phyloP scores from a whole-genome alignment of 2,888 invertebrate genomes.

The Nomada fucata region DNA sequence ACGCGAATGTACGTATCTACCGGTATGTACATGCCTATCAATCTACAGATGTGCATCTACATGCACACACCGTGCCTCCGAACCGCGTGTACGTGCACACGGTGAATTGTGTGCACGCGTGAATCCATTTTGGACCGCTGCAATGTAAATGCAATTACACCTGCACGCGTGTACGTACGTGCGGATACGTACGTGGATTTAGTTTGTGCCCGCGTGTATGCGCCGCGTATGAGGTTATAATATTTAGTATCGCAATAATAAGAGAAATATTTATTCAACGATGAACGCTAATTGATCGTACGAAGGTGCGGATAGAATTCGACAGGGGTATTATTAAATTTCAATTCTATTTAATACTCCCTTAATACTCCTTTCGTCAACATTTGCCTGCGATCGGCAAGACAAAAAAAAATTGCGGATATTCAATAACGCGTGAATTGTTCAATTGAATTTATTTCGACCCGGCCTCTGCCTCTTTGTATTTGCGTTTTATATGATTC shows the following conservation, averaged over 20 bases:
- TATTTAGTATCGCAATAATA: no score
- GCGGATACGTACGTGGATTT: constrained; percentile 1
- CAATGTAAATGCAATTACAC: constrained; percentile 52
- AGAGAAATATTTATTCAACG: no score
- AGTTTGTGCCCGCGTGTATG: not conserved
- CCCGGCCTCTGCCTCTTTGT: no score
- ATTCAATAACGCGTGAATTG: not conserved
- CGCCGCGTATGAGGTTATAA: not conserved
- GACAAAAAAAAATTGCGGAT: not conserved
- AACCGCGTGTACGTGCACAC: not conserved
- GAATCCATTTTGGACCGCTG: constrained; percentile 43
- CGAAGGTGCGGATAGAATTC: no score
- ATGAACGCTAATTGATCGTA: no score
- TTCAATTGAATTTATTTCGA: no score
- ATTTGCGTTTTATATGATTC: no score
- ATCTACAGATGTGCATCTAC: constrained; percentile 35
- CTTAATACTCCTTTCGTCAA: no score
- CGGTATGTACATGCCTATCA: constrained; percentile 38
- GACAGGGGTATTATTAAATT: no score
- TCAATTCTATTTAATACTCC: no score
- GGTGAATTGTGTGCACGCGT: constrained; percentile 16
- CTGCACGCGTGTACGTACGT: not conserved
- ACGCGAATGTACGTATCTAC: constrained; percentile 37
- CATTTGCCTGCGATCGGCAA: no score
- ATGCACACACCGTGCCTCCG: constrained; percentile 13